phyloP scores from a whole-genome alignment of 2,113 vertebrate genomes.

The Morone saxatilis region DNA sequence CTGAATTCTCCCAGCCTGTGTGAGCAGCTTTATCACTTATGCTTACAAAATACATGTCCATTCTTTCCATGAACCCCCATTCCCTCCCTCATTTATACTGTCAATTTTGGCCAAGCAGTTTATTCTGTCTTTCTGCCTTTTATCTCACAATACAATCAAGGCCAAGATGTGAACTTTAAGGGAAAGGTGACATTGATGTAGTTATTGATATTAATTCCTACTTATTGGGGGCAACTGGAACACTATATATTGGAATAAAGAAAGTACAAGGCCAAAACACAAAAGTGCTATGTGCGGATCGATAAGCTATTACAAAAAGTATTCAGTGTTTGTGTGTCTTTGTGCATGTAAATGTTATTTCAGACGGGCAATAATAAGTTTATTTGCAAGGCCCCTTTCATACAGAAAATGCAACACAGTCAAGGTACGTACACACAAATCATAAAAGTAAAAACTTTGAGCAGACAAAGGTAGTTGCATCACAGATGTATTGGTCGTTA shows the following conservation, averaged over 20 bases:
- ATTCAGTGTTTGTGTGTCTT: neutral
- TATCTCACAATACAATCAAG: neutral
- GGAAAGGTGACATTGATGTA: neutral
- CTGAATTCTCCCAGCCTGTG: constrained; percentile 89
- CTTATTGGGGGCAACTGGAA: neutral
- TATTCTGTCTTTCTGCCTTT: neutral
- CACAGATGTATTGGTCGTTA: constrained; percentile 51
- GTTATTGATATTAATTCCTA: neutral
- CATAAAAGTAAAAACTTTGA: neutral
- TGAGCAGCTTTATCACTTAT: constrained; percentile 72
- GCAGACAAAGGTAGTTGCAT: constrained; percentile 47
- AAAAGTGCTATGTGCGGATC: neutral
- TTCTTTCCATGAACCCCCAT: no score
- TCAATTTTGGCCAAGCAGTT: neutral
- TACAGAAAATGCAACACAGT: neutral
- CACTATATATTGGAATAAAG: constrained; percentile 31
- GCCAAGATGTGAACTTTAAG: neutral
- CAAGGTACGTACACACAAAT: neutral
- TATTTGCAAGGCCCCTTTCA: neutral
- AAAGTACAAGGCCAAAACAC: neutral
- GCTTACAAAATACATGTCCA: neutral
- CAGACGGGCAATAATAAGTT: neutral
- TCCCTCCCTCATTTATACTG: neutral
- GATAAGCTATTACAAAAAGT: constrained; percentile 23
- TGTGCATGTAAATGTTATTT: constrained; percentile 10